Conservation (phyloP, 1,140 invertebrate genomes). For the Bombus soroeensis region DNA sequence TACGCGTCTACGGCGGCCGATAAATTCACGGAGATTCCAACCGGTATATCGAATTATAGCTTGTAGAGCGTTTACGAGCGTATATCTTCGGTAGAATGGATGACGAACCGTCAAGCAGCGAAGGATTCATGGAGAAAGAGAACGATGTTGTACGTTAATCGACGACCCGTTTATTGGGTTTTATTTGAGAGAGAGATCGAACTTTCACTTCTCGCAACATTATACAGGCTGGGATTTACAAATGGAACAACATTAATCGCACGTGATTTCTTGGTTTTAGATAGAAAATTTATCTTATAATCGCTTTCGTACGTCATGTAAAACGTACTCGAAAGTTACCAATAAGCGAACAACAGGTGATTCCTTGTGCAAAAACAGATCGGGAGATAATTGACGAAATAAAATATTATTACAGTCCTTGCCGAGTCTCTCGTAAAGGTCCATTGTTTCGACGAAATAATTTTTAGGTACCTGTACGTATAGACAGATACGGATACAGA, state of each 20-base stretch:
- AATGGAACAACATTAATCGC: not conserved
- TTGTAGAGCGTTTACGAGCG: not conserved
- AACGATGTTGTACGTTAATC: not conserved
- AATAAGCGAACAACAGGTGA: too few relatives aligned
- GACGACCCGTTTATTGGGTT: not conserved
- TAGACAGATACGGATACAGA: too few relatives aligned
- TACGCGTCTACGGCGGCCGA: too few relatives aligned
- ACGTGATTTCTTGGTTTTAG: too few relatives aligned
- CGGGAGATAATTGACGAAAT: too few relatives aligned
- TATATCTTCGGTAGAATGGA: conserved; percentile 12
- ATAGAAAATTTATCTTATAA: too few relatives aligned
- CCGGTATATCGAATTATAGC: not conserved
- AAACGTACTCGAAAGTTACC: too few relatives aligned
- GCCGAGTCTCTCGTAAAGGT: too few relatives aligned
- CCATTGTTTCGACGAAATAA: not conserved
- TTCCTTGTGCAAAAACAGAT: too few relatives aligned
- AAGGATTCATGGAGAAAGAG: not conserved
- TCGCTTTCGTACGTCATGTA: too few relatives aligned
- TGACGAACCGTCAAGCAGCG: not conserved
- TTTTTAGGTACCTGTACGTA: not conserved
- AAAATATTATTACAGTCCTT: too few relatives aligned
- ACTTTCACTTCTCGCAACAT: not conserved
- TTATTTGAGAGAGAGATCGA: too few relatives aligned
- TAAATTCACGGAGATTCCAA: not conserved
- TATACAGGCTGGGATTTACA: not conserved